Conservation (phyloP, 2,797 vertebrate species). For the Babyrousa celebensis region DNA sequence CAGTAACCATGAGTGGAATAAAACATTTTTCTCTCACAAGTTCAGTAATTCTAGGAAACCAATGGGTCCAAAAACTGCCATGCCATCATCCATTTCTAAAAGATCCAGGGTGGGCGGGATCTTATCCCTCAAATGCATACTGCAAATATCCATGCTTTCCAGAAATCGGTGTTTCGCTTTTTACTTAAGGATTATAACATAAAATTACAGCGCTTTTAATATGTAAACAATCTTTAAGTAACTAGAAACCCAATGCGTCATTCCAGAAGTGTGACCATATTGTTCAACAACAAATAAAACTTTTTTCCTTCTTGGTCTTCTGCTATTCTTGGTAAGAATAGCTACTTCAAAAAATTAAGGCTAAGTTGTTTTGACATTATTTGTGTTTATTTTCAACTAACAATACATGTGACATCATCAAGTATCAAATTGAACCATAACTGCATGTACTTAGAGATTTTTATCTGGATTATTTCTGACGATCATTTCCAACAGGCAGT, state of each 20-base stretch:
- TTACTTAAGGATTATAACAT: neutral
- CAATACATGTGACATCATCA: neutral
- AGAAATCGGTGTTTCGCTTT: conserved; percentile 45
- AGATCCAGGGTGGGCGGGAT: neutral
- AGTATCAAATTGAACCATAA: conserved; percentile 16
- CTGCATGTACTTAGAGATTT: neutral
- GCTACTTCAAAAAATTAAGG: conserved; percentile 38
- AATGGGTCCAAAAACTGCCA: neutral
- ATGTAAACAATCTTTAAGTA: neutral
- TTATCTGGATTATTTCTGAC: conserved; percentile 28
- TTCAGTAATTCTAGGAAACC: neutral
- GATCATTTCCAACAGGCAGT: neutral
- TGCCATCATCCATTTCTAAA: neutral
- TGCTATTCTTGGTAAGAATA: neutral
- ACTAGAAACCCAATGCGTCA: neutral
- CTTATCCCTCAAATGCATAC: neutral
- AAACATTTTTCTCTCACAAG: conserved; percentile 40
- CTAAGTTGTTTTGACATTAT: conserved; percentile 14
- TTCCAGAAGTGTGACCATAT: neutral
- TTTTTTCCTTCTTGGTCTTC: neutral
- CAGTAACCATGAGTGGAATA: neutral
- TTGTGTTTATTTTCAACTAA: conserved; percentile 49
- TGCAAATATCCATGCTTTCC: conserved; percentile 4
- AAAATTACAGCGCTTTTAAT: conserved; percentile 31
- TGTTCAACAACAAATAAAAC: conserved; percentile 6